A percentile compares a stretch with the other conserved stretches of the same genome.
phyloP scores from a whole-genome alignment of 1,140 invertebrate species.

The Scaptomyza hsui region DNA sequence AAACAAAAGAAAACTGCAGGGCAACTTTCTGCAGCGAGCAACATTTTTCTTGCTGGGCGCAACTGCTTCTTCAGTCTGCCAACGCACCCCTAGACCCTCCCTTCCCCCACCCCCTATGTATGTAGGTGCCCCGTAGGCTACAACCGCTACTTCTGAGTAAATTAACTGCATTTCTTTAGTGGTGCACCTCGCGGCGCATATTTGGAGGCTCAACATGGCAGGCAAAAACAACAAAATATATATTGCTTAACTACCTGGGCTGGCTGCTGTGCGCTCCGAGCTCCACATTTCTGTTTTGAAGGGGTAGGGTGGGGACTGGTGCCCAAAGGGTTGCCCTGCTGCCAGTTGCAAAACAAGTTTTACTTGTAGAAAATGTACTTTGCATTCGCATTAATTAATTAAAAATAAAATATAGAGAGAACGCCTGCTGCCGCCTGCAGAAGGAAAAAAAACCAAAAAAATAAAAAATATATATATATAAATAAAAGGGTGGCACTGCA shows the following conservation, averaged over 20 bases:
- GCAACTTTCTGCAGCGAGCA: slow-evolving; percentile 72
- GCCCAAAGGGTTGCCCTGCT: slow-evolving; percentile 47
- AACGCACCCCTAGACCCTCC: slow-evolving; percentile 1
- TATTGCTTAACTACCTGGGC: slow-evolving; percentile 44
- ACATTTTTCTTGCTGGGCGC: slow-evolving; percentile 56
- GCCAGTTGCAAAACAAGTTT: slow-evolving; percentile 80
- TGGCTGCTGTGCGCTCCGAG: background rate
- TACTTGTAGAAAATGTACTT: slow-evolving; percentile 83
- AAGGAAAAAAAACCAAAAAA: slow-evolving; percentile 30
- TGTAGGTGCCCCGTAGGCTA: slow-evolving; percentile 9
- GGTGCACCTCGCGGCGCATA: slow-evolving; percentile 63
- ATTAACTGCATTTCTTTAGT: slow-evolving; percentile 82
- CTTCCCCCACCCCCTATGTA: slow-evolving; percentile 9
- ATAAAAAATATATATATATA: slow-evolving; percentile 20
- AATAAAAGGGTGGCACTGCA: slow-evolving; percentile 69
- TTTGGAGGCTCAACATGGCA: slow-evolving; percentile 66
- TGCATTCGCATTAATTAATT: slow-evolving; percentile 84
- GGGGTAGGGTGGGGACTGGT: background rate
- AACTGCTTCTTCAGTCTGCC: slow-evolving; percentile 34
- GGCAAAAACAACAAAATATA: background rate
- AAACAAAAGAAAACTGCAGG: slow-evolving; percentile 80
- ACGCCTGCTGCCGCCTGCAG: slow-evolving; percentile 35
- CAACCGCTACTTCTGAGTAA: slow-evolving; percentile 74
- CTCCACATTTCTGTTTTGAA: background rate
- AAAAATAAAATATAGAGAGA: slow-evolving; percentile 79